Evolutionary conservation across 2,888 invertebrate species (phyloP).

Genomic region (Platynereis dumerilii): DNA sequence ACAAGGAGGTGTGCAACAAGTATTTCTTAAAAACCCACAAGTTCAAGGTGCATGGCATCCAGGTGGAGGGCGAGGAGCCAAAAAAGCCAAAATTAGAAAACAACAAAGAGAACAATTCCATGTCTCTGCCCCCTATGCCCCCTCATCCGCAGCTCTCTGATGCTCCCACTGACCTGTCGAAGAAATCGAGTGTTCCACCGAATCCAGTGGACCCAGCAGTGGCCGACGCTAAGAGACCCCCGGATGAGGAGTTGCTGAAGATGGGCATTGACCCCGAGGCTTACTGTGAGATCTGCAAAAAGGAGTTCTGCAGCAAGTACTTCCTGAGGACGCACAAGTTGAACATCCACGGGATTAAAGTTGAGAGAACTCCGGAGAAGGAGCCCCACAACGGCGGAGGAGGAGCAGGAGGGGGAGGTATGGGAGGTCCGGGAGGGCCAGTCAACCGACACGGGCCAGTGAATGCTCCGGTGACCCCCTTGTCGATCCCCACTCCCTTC

Average conservation of each 20-base stretch:
- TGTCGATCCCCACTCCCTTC: constrained; percentile 19
- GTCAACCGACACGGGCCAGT: constrained; percentile 10
- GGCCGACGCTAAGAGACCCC: constrained; percentile 14
- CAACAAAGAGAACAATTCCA: constrained; percentile 13
- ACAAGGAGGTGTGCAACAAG: constrained; percentile 98
- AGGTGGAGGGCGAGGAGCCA: constrained; percentile 32
- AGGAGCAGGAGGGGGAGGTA: constrained; percentile 4
- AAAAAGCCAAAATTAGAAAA: constrained; percentile 11
- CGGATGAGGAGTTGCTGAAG: constrained; percentile 54
- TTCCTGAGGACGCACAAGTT: constrained; percentile 97
- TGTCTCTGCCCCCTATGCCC: too few species aligned
- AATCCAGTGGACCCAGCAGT: background rate
- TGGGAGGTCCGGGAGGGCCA: constrained; percentile 1
- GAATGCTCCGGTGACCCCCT: constrained; percentile 1
- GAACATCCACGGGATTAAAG: constrained; percentile 89
- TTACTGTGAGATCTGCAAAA: constrained; percentile 79
- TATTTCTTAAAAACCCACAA: constrained; percentile 99
- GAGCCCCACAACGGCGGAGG: background rate
- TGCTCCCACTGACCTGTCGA: constrained; percentile 23
- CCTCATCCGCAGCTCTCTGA: background rate
- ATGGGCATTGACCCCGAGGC: constrained; percentile 63
- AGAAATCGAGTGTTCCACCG: constrained; percentile 19
- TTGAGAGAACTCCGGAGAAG: constrained; percentile 15
- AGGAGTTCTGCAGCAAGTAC: constrained; percentile 97
- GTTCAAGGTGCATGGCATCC: constrained; percentile 84